Percentiles rank a stretch among this genome's conserved stretches.
Conservation (phyloP, 2,797 vertebrate species). For the Gallinago solitaria region DNA sequence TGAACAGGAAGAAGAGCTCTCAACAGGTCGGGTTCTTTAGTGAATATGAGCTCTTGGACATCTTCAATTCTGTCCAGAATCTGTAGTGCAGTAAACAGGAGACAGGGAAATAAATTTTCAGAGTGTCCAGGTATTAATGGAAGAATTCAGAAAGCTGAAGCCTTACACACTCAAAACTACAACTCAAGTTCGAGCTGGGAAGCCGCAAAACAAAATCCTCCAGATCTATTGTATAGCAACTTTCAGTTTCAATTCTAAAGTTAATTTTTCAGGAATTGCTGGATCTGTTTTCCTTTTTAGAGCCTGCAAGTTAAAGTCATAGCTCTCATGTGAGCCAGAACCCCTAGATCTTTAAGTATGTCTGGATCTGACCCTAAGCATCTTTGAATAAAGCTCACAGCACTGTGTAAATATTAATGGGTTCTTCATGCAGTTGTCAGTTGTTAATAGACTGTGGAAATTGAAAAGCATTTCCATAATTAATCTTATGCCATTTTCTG, state of each 20-base stretch:
- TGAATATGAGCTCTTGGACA: constrained; percentile 48
- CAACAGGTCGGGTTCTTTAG: constrained; percentile 53
- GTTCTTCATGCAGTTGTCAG: constrained; percentile 59
- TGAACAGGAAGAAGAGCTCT: constrained; percentile 49
- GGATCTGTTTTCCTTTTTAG: constrained; percentile 28
- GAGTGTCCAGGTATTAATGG: background rate
- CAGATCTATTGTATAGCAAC: background rate
- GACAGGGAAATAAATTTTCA: background rate
- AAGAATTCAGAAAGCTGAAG: background rate
- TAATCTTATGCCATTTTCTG: constrained; percentile 70
- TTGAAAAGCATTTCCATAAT: constrained; percentile 72
- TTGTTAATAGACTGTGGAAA: constrained; percentile 74
- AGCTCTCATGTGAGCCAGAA: background rate
- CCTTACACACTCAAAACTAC: background rate
- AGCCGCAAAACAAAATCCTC: background rate
- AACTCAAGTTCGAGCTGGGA: background rate
- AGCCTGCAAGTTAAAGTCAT: background rate
- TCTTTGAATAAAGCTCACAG: constrained; percentile 6
- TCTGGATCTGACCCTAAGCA: background rate
- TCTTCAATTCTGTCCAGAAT: constrained; percentile 70
- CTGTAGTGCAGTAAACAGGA: constrained; percentile 6
- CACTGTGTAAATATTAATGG: constrained; percentile 59
- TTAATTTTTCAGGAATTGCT: background rate
- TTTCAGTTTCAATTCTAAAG: background rate
- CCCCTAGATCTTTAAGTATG: background rate